A percentile compares a stretch with the other conserved stretches of the same genome.
These are phyloP conservation scores for Ladona fulva DNA, from an alignment of 1,140 invertebrate genomes.

Conservation along the genomic window DNA sequence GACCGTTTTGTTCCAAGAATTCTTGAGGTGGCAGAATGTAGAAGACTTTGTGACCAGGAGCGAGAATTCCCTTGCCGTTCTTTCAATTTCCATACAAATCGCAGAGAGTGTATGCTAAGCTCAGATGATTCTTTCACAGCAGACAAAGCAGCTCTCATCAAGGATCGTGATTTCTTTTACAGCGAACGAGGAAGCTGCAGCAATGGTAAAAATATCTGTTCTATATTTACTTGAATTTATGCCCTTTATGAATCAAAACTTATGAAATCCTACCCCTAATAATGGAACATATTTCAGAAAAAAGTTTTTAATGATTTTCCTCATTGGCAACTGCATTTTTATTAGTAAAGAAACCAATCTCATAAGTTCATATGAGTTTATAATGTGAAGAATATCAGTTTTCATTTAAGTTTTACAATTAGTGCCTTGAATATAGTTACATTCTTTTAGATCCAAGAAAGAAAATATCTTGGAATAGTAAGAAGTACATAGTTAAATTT, in stretches of 20 bases:
- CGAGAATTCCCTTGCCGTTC: conserved; percentile 38
- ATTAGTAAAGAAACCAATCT: too few relatives aligned
- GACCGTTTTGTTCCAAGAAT: conserved; percentile 35
- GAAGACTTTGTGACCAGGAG: conserved; percentile 38
- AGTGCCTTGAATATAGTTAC: too few relatives aligned
- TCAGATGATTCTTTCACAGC: conserved; percentile 38
- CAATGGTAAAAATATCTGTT: conserved; percentile 36
- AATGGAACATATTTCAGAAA: neutral
- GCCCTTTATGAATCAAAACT: too few relatives aligned
- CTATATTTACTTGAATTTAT: too few relatives aligned
- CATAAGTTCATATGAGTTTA: too few relatives aligned
- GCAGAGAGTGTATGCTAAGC: conserved; percentile 39
- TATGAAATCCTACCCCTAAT: neutral
- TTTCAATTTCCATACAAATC: conserved; percentile 31
- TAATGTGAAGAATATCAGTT: too few relatives aligned
- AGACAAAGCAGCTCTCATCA: conserved; percentile 28
- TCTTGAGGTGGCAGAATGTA: conserved; percentile 35
- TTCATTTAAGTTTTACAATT: too few relatives aligned
- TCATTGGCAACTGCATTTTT: neutral
- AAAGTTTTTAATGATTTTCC: neutral
- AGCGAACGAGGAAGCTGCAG: conserved; percentile 41
- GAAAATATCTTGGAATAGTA: too few relatives aligned
- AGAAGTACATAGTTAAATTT: too few relatives aligned
- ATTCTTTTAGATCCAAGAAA: too few relatives aligned
- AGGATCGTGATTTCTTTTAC: conserved; percentile 38